Evolutionary conservation across 2,888 invertebrate genomes (phyloP).

Genomic region (Sepiola atlantica): DNA sequence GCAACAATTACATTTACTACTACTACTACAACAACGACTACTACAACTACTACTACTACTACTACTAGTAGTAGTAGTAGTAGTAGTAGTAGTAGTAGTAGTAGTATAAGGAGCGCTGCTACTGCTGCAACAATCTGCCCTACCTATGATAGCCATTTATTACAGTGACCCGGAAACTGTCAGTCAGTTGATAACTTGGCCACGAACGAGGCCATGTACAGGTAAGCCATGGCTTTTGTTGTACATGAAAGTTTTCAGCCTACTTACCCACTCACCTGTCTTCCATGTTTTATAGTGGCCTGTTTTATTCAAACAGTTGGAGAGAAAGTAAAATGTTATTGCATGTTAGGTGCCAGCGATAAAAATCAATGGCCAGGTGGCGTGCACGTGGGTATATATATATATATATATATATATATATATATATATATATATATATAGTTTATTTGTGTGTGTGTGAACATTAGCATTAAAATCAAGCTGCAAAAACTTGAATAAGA

Average conservation of each 20-base stretch:
- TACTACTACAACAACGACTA: too few relatives aligned
- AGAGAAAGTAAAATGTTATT: not conserved
- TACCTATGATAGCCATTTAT: slow-evolving; percentile 3
- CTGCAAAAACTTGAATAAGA: too few relatives aligned
- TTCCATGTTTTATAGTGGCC: not conserved
- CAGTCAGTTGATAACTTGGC: slow-evolving; percentile 21
- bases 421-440: too few relatives aligned
- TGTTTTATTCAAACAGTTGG: not conserved
- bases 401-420: too few relatives aligned
- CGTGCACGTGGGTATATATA: too few relatives aligned
- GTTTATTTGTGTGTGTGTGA: too few relatives aligned
- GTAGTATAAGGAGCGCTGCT: not conserved
- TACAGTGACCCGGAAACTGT: slow-evolving; percentile 6
- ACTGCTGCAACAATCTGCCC: not conserved
- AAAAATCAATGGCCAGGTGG: not conserved
- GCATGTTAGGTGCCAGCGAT: not conserved
- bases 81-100: too few relatives aligned
- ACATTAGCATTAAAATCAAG: too few relatives aligned
- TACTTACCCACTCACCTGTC: not conserved
- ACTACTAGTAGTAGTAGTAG: too few relatives aligned
- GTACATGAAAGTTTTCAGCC: not conserved
- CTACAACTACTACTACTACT: too few relatives aligned
- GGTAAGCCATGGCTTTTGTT: slow-evolving; percentile 12
- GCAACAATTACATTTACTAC: too few relatives aligned
- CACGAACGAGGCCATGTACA: not conserved